These are phyloP conservation scores for Eulemur rubriventer DNA, from an alignment of 2,797 vertebrate species.

Conservation along the genomic window DNA sequence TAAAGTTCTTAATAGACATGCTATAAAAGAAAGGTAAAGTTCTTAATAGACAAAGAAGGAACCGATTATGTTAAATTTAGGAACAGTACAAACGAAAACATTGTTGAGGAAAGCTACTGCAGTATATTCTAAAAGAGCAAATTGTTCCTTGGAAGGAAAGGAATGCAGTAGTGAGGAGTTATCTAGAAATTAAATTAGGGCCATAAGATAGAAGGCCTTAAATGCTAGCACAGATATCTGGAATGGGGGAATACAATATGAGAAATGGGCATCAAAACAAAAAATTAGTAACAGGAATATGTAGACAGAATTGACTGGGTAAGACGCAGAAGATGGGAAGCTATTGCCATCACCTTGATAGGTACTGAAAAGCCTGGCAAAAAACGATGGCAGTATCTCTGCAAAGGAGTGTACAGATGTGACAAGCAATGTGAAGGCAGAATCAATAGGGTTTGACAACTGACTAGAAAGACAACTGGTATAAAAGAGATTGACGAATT, in stretches of 20 bases:
- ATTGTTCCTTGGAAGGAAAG: neutral
- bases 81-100: conserved; percentile 24
- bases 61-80: conserved; percentile 22
- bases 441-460: neutral
- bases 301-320: neutral
- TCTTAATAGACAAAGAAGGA: neutral
- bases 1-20: neutral
- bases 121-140: neutral
- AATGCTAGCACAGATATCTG: neutral
- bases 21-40: neutral
- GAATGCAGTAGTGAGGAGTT: neutral
- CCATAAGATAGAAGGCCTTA: neutral
- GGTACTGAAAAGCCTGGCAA: neutral
- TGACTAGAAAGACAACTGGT: neutral
- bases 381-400: neutral
- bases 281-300: neutral
- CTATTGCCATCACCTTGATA: neutral
- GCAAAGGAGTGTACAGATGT: neutral
- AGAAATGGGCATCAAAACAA: neutral
- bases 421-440: neutral
- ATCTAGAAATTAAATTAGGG: neutral
- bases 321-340: neutral
- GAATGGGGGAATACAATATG: neutral
- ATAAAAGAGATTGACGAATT: neutral
- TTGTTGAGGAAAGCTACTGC: neutral